Evolutionary conservation across 2,888 invertebrate genomes (phyloP).

Genomic region (Aproaerema taeniolella): DNA sequence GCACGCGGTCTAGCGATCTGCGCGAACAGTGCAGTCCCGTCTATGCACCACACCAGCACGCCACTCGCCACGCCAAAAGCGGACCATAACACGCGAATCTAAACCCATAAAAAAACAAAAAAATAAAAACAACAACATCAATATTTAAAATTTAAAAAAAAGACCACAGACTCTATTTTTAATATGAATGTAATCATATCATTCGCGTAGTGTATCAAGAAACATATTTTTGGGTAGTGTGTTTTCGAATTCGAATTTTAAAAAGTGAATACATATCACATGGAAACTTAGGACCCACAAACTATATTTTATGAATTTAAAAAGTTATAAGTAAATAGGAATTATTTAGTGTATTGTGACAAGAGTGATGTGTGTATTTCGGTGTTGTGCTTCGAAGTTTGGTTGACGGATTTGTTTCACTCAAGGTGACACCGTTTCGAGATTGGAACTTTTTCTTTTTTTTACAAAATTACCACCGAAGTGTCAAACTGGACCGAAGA

Average conservation of each 20-base stretch:
- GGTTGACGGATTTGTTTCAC: constrained; percentile 56
- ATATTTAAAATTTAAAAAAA: constrained; percentile 37
- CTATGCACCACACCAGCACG: constrained; percentile 1
- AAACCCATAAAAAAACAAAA: constrained; percentile 61
- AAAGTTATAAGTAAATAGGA: constrained; percentile 34
- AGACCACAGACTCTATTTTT: constrained; percentile 66
- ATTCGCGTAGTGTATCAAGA: constrained; percentile 46
- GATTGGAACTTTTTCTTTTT: constrained; percentile 58
- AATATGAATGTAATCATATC: constrained; percentile 53
- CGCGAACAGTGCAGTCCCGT: constrained; percentile 72
- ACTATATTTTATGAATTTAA: constrained; percentile 55
- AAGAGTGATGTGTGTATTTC: constrained; percentile 60
- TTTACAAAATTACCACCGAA: constrained; percentile 73
- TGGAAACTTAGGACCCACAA: constrained; percentile 70
- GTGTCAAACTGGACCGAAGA: constrained; percentile 76
- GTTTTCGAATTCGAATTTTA: constrained; percentile 48
- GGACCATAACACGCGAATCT: constrained; percentile 68
- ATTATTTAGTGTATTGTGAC: constrained; percentile 63
- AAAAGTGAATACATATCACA: constrained; percentile 68
- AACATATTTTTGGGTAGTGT: constrained; percentile 57
- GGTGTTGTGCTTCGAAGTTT: constrained; percentile 61
- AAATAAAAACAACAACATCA: constrained; percentile 22
- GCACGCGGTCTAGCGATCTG: constrained; percentile 75
- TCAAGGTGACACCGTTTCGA: constrained; percentile 56
- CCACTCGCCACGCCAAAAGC: constrained; percentile 41